These are phyloP conservation scores for Neopelma chrysocephalum DNA, from an alignment of 2,797 vertebrate species.

Conservation along the genomic window DNA sequence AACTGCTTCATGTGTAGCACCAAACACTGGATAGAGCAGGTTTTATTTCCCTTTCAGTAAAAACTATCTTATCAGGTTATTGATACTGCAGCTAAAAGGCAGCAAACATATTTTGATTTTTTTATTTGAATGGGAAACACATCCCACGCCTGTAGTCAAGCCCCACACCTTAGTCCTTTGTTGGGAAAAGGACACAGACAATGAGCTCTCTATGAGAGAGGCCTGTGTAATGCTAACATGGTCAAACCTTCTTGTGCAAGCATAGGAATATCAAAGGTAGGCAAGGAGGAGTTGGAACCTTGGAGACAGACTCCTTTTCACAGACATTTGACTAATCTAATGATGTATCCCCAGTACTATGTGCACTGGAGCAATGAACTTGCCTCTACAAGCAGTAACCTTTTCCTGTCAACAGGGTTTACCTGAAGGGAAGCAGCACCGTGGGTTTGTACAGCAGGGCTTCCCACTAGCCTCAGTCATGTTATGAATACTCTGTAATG, in stretches of 20 bases:
- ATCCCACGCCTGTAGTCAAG: neutral
- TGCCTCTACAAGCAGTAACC: constrained; percentile 47
- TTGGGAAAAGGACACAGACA: neutral
- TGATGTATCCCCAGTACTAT: neutral
- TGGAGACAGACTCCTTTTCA: constrained; percentile 3
- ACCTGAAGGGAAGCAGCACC: constrained; percentile 3
- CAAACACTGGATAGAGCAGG: neutral
- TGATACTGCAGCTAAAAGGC: neutral
- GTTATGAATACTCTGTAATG: neutral
- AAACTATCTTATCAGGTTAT: neutral
- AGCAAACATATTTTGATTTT: neutral
- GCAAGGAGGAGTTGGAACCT: neutral
- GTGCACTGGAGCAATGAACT: neutral
- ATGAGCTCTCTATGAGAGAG: neutral
- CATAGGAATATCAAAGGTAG: constrained; percentile 38
- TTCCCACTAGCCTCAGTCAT: neutral
- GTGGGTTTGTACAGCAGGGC: neutral
- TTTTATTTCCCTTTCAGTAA: neutral
- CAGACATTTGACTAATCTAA: constrained; percentile 48
- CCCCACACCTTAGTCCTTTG: neutral
- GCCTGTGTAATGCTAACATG: neutral
- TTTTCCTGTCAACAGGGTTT: constrained; percentile 22
- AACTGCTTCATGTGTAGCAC: neutral
- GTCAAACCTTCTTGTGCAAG: constrained; percentile 37
- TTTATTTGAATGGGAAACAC: neutral